Evolutionary conservation across 1,140 invertebrate genomes (phyloP), one percentile per base, ranked within the genome.

Genomic region (Liolophura sinensis): DNA sequence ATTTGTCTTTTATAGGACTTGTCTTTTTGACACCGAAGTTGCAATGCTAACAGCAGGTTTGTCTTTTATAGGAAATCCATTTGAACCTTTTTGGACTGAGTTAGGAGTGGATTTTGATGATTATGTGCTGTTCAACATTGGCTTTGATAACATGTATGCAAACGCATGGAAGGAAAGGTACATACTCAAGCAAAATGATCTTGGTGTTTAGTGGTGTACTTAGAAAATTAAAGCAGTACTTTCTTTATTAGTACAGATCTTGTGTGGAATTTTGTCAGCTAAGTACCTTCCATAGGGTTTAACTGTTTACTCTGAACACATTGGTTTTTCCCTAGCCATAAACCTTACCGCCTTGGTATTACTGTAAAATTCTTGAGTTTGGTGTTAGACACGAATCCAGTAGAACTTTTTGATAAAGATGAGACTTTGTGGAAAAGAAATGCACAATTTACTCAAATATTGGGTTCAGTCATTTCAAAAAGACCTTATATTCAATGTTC

Each of bases 81-180:
- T 98, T 87, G 95, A 94, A n/a, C 93, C 96, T 48, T 99, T 98
- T 86, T 99, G 97, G 97, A 93, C 98, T 83, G 93, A 92, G 50
- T 94, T 92, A 75, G 85, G 89, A 69, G 88, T 99, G 9, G 90
- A 97, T 80, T 99, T 99, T 88, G 88, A 90, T 40, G 84, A 79
- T 9, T 97, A 95, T 15, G 91, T 95, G 83, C 94, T 95, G 84
- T 97, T 95, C 87, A 89, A 90, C 7, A 83, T 97, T 1, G 90
- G 94, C 83, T 97, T 94, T 84, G 92, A 95, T 85, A 88, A 92
- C 5, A 71, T 78, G 65, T 62, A 73, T 12, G 55, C 47, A 20
- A 40, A 56, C 11, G 31, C 46, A 51, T 78, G 74, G 75, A 68
- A 55, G 20, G 27, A 67, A 68, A 65, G 60, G 72, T 75, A 69